phyloP scores from a whole-genome alignment of 1,140 invertebrate species.

The Ladona fulva region DNA sequence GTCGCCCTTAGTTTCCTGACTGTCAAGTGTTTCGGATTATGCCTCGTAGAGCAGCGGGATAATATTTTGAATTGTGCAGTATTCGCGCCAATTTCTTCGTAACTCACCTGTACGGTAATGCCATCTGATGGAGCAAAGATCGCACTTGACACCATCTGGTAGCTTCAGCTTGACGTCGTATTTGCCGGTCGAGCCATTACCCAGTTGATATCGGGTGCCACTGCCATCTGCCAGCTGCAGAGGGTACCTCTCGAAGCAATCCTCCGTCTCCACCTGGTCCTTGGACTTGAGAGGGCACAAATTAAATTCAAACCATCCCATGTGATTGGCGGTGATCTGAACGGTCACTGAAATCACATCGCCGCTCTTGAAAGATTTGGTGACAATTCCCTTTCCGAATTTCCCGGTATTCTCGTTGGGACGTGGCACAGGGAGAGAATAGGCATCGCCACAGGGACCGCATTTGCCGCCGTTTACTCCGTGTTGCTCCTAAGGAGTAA shows the following conservation, averaged over 20 bases:
- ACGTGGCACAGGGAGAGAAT: slow-evolving; percentile 40
- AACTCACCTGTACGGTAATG: slow-evolving; percentile 17
- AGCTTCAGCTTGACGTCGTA: slow-evolving; percentile 13
- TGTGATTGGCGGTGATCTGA: slow-evolving; percentile 44
- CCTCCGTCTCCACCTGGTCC: not conserved
- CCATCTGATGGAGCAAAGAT: slow-evolving; percentile 27
- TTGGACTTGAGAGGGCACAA: slow-evolving; percentile 35
- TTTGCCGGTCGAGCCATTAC: slow-evolving; percentile 15
- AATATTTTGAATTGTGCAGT: no score
- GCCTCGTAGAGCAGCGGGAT: no score
- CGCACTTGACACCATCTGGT: slow-evolving; percentile 24
- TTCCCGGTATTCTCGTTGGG: slow-evolving; percentile 51
- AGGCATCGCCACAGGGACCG: slow-evolving; percentile 11
- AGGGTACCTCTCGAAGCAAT: not conserved
- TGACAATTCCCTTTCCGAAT: slow-evolving; percentile 48
- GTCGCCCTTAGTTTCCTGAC: no score
- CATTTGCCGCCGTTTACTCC: not conserved
- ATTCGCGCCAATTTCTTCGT: no score
- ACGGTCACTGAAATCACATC: slow-evolving; percentile 34
- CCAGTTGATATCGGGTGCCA: slow-evolving; percentile 26
- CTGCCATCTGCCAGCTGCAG: slow-evolving; percentile 11
- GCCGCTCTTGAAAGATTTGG: slow-evolving; percentile 31
- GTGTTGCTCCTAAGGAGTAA: not conserved
- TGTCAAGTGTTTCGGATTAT: no score
- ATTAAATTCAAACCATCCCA: slow-evolving; percentile 45